Evolutionary conservation across 2,888 invertebrate genomes (phyloP).

Genomic region (Tachina lurida): DNA sequence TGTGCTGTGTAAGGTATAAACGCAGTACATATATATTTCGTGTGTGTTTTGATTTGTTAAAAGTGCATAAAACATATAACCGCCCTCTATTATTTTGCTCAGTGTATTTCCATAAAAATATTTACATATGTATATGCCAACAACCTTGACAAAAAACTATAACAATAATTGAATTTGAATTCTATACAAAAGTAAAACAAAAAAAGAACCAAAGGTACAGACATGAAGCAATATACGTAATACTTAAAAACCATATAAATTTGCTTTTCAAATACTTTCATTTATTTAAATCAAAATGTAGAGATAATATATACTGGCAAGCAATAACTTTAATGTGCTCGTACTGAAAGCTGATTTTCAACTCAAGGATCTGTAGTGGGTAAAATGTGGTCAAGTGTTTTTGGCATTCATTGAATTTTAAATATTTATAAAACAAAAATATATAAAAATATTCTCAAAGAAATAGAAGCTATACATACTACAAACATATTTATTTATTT

Average conservation of each 20-base stretch:
- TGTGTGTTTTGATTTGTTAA: too few species aligned
- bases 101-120: slow-evolving; percentile 18
- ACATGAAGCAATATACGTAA: background rate
- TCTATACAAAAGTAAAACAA: slow-evolving; percentile 25
- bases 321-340: slow-evolving; percentile 7
- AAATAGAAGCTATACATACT: background rate
- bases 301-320: slow-evolving; percentile 1
- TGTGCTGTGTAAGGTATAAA: too few species aligned
- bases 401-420: slow-evolving; percentile 8
- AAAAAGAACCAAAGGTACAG: slow-evolving; percentile 4
- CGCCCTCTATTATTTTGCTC: background rate
- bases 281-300: slow-evolving; percentile 26
- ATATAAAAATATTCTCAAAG: background rate
- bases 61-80: background rate
- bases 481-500: background rate
- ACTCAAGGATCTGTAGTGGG: slow-evolving; percentile 28
- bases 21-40: too few species aligned
- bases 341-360: background rate
- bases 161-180: slow-evolving; percentile 54
- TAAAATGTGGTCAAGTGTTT: slow-evolving; percentile 23
- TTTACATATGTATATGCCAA: slow-evolving; percentile 28
- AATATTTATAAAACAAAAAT: background rate
- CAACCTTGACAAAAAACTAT: slow-evolving; percentile 47
- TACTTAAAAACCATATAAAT: slow-evolving; percentile 5
- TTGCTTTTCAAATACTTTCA: slow-evolving; percentile 20